phyloP scores from a whole-genome alignment of 2,113 vertebrate genomes.

The Speoplatyrhinus poulsoni region DNA sequence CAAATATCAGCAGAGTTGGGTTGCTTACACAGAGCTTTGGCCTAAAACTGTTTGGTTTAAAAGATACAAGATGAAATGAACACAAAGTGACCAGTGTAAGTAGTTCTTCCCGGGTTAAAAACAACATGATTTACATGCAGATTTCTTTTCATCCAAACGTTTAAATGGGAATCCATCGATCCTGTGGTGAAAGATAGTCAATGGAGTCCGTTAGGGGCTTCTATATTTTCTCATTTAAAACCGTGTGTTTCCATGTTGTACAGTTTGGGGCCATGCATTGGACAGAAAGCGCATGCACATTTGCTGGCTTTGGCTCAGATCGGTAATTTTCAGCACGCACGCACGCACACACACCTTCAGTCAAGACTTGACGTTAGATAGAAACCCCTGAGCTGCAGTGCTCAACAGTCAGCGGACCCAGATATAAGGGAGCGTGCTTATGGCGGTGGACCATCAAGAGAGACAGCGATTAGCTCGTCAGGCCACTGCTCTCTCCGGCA shows the following conservation, averaged over 20 bases:
- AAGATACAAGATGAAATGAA: neutral
- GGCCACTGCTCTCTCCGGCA: neutral
- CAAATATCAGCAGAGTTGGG: neutral
- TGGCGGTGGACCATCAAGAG: neutral
- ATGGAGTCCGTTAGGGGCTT: constrained; percentile 5
- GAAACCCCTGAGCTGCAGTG: neutral
- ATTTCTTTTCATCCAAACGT: neutral
- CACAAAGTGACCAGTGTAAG: neutral
- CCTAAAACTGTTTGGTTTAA: constrained; percentile 3
- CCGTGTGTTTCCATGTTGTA: constrained; percentile 41
- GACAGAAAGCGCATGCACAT: constrained; percentile 30
- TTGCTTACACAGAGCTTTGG: constrained; percentile 48
- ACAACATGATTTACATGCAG: neutral
- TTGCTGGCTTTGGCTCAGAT: constrained; percentile 24
- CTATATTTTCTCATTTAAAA: neutral
- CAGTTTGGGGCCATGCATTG: constrained; percentile 44
- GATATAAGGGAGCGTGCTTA: neutral
- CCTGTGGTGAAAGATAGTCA: neutral
- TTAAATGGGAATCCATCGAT: neutral
- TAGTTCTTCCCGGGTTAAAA: neutral
- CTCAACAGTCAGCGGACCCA: neutral
- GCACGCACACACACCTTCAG: neutral
- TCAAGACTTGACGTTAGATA: neutral
- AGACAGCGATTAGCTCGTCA: neutral
- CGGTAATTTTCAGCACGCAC: constrained; percentile 8